Conservation (phyloP, 2,888 invertebrate species). For the Drosophila planitibia region DNA sequence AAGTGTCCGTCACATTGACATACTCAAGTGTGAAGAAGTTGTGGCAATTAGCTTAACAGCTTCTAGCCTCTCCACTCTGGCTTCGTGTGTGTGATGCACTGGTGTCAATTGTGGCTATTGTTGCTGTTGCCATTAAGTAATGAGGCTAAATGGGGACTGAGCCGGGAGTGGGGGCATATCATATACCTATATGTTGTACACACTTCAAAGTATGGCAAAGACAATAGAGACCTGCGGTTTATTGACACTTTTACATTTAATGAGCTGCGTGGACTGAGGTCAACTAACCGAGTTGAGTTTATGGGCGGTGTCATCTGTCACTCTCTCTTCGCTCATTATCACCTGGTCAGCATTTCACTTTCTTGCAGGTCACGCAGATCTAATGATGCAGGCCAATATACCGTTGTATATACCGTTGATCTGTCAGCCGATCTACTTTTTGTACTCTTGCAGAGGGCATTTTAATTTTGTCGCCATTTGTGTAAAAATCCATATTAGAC, state of each 20-base stretch:
- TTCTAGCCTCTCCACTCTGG: constrained; percentile 46
- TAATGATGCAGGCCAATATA: constrained; percentile 5
- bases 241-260: constrained; percentile 78
- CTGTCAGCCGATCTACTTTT: constrained; percentile 1
- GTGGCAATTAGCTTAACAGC: constrained; percentile 82
- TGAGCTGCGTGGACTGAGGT: constrained; percentile 63
- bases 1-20: constrained; percentile 74
- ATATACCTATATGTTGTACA: constrained; percentile 9
- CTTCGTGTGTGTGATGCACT: constrained; percentile 39
- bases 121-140: constrained; percentile 80
- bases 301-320: constrained; percentile 32
- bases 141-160: constrained; percentile 54
- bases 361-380: constrained; percentile 19
- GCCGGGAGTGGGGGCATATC: constrained; percentile 4
- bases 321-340: constrained; percentile 33
- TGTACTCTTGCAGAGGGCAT: background rate
- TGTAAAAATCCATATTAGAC: background rate
- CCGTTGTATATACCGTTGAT: constrained; percentile 13
- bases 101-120: constrained; percentile 70
- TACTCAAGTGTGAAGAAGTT: constrained; percentile 68
- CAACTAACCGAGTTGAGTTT: constrained; percentile 42
- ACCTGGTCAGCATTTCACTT: constrained; percentile 36
- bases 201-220: constrained; percentile 24
- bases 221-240: constrained; percentile 62
- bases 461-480: background rate